Conservation (phyloP, 1,140 invertebrate genomes). For the Temnothorax curvispinosus region DNA sequence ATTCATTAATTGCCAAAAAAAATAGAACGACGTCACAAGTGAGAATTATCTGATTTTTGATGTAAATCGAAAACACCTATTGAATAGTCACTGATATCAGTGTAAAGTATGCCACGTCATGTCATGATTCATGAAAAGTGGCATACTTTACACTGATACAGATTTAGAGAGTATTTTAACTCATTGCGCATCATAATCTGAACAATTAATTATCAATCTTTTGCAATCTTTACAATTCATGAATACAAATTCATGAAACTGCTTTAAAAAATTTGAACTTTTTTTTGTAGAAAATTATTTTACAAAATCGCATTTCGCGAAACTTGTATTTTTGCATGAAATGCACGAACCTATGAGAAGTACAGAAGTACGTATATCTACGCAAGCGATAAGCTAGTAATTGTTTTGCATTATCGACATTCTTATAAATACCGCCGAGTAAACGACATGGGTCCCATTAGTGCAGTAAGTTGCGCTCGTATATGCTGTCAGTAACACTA, state of each 20-base stretch:
- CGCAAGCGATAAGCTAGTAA: slow-evolving; percentile 1
- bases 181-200: not conserved
- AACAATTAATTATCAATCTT: not conserved
- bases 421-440: slow-evolving; percentile 26
- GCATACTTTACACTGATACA: no score
- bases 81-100: no score
- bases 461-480: not conserved
- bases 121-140: no score
- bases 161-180: not conserved
- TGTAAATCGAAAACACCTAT: no score
- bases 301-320: not conserved
- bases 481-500: not conserved
- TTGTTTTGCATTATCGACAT: slow-evolving; percentile 8
- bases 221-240: not conserved
- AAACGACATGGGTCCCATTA: not conserved
- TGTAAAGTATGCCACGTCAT: no score
- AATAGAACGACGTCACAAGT: no score
- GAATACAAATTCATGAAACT: not conserved
- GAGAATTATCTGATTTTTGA: no score
- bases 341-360: not conserved
- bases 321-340: not conserved
- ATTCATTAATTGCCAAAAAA: no score
- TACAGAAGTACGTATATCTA: not conserved
- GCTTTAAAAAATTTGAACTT: not conserved
- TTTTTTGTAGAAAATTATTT: not conserved